Base-by-base conservation (phyloP, 2,888 invertebrate genomes). In the Cerastis rubricosa region DNA sequence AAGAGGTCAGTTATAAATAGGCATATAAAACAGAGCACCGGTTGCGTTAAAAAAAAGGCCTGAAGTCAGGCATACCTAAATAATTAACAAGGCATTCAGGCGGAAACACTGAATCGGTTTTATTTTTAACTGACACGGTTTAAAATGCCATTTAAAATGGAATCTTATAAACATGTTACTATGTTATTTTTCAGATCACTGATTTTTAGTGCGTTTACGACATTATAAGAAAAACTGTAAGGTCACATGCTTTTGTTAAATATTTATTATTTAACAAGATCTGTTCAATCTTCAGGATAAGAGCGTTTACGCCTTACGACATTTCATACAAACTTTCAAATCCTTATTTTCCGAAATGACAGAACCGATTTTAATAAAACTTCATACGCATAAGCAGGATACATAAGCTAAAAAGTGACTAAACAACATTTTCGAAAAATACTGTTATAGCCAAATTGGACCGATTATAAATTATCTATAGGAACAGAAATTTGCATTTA, bases 51-150 rank as follows among this genome's bases (percentile, higher is more conserved):
- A 80, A 76, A 81, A 83, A 65, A 72, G 68, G 65, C 47, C 40
- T 25, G 59, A 54, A 78, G 57, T 72, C 64, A 83, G 61, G 80
- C 80, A 66, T 45, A 79, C 65, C 49, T 73, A 66, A 84, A 84
- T 81, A 65, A 71, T 77, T 78, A 78, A 83, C 77, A 69, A 84
- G 11, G 84, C 84, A 70, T 84, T 84, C 43, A 79, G n/a, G 47
- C 14, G 61, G 35, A 69, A 66, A n/a, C 22, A 49, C n/a, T 43
- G 69, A 81, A 81, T 79, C 35, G 43, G 69, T 57, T 69, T 72
- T 79, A 83, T 83, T 81, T 81, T 49, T 84, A 84, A 69, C 64
- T 45, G 51, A 54, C 40, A 67, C 66, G 22, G 54, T 71, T 47
- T 40, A 76, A 25, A 64, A 51, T 64, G 43, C 2, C 43, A 40